A percentile compares a stretch with the other conserved stretches of the same genome.
phyloP scores from a whole-genome alignment of 1,140 invertebrate genomes.

The Drosophila arizonae region DNA sequence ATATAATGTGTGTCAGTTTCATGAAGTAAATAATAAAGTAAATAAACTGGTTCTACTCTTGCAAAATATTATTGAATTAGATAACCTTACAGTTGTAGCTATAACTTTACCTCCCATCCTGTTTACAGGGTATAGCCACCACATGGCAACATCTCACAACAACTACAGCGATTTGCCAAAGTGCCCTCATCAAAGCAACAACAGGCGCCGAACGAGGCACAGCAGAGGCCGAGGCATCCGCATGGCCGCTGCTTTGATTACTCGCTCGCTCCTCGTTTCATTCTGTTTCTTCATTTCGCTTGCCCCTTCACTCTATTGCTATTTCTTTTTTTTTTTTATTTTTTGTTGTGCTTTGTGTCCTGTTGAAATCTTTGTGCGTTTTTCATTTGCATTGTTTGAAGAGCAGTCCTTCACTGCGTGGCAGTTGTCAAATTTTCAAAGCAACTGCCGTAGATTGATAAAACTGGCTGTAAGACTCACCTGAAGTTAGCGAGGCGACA shows the following conservation, averaged over 20 bases:
- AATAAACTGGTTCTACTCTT: too few species aligned
- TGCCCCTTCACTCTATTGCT: background rate
- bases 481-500: conserved; percentile 10
- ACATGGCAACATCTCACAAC: conserved; percentile 21
- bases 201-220: conserved; percentile 51
- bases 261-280: conserved; percentile 35
- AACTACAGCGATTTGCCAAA: conserved; percentile 60
- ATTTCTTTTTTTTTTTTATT: background rate
- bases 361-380: conserved; percentile 24
- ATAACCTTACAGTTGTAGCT: too few species aligned
- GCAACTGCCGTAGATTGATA: conserved; percentile 33
- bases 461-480: conserved; percentile 40
- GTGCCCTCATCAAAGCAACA: conserved; percentile 77
- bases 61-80: background rate
- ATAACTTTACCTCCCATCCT: too few species aligned
- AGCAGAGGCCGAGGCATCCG: conserved; percentile 9
- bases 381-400: conserved; percentile 47
- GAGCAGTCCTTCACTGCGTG: background rate
- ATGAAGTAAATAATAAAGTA: too few species aligned
- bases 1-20: background rate
- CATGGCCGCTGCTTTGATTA: conserved; percentile 45
- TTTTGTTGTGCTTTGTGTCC: conserved; percentile 7
- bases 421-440: conserved; percentile 32
- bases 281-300: conserved; percentile 23
- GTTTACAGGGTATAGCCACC: conserved; percentile 13